Evolutionary conservation across 2,888 invertebrate species (phyloP), one percentile per base, ranked within the genome.

Genomic region (Dryococelus australis): DNA sequence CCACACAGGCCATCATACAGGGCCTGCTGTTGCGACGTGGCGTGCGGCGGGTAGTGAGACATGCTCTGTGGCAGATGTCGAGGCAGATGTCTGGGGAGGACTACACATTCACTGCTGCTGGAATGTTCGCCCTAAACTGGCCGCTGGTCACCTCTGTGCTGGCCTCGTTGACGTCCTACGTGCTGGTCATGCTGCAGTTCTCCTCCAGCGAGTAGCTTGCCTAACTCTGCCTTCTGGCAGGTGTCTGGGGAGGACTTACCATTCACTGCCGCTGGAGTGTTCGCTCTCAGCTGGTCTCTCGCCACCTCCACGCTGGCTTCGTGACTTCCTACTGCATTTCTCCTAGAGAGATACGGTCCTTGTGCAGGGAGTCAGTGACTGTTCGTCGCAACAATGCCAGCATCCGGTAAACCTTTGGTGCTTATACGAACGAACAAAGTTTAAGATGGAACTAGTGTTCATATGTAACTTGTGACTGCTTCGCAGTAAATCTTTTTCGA

Each of bases 131-230:
- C 20, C 65, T 65, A 13, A 16, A 65, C 65, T 65, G 65, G 65
- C 65, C 65, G 10, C 65, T 65, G 13, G 5, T 65, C 16, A 24
- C 65, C 24, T 65, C 65, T 65, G 10, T 65, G 65, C 65, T 65
- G 20, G 65, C 13, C 10, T 65, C 65, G 10, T 12, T 65, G 65
- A 20, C 16, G 65, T 65, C 65, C 5, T 65, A 65, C 65, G 65
- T 65, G 65, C 65, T 65, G 20, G 65, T 65, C 65, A 65, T 65
- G 65, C 65, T 65, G 20, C 65, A 65, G 65, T 65, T 65, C 65
- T 65, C 65, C 20, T 9, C 65, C 20, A 20, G 16, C 65, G n/a
- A n/a, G n/a, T n/a, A n/a, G n/a, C n/a, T n/a, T n/a, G n/a, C n/a
- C n/a, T n/a, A n/a, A n/a, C n/a, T n/a, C n/a, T n/a, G n/a, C n/a